Percentiles rank a stretch among this genome's conserved stretches.
Evolutionary conservation across 2,797 vertebrate species (phyloP).

Genomic region (Gymnoscopelus braueri): DNA sequence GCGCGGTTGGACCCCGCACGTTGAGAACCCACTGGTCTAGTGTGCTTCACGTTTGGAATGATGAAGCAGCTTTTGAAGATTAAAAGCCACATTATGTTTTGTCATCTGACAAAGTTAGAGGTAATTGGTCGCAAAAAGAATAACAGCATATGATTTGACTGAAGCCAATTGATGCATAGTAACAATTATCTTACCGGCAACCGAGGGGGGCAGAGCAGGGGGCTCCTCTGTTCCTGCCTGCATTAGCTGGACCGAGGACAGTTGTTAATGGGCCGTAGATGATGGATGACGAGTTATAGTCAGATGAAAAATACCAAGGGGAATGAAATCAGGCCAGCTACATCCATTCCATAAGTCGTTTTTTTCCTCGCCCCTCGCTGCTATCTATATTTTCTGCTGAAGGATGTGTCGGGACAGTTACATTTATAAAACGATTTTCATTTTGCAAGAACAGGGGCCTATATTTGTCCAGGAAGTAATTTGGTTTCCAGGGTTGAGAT

Average conservation of each 20-base stretch:
- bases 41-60: constrained; percentile 7
- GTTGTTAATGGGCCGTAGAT: constrained; percentile 71
- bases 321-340: constrained; percentile 53
- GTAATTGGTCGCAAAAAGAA: constrained; percentile 61
- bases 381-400: constrained; percentile 36
- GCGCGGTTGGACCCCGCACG: too few relatives aligned
- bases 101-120: constrained; percentile 64
- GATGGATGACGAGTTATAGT: constrained; percentile 74
- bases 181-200: constrained; percentile 62
- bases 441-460: constrained; percentile 37
- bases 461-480: constrained; percentile 56
- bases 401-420: constrained; percentile 52
- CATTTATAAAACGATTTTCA: constrained; percentile 59
- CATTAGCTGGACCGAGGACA: constrained; percentile 64
- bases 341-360: constrained; percentile 47
- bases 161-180: constrained; percentile 47
- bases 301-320: constrained; percentile 51
- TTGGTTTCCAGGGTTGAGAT: constrained; percentile 46
- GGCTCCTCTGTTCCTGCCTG: constrained; percentile 60
- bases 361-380: not conserved
- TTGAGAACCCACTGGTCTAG: too few relatives aligned
- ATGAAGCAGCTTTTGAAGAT: constrained; percentile 40
- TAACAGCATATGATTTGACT: constrained; percentile 58
- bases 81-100: constrained; percentile 42
- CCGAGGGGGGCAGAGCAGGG: constrained; percentile 40